These are phyloP conservation scores for Propithecus deckenii DNA, from an alignment of 2,797 vertebrate species.

Conservation along the genomic window DNA sequence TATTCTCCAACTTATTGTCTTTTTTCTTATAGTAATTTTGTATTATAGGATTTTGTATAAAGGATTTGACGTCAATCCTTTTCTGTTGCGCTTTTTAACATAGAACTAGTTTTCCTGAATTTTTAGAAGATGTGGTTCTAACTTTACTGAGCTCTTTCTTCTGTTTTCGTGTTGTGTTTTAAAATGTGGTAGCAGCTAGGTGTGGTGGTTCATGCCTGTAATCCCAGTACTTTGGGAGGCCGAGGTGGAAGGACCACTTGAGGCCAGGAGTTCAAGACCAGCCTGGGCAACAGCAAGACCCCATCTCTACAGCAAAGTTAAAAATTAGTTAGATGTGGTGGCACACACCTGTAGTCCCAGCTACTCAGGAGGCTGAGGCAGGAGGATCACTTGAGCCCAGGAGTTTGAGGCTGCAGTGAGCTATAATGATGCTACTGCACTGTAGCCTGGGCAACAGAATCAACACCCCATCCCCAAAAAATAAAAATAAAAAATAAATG, in stretches of 20 bases:
- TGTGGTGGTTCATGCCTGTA: no score
- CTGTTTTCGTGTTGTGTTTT: neutral
- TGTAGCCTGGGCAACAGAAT: neutral
- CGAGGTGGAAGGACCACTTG: no score
- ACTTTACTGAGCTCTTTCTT: neutral
- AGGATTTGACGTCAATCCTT: neutral
- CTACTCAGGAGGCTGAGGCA: neutral
- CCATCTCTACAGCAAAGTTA: no score
- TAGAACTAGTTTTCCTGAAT: neutral
- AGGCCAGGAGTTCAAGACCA: no score
- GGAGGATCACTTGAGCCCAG: neutral
- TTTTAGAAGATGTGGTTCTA: conserved; percentile 4
- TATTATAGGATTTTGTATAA: neutral
- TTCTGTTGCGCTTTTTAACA: neutral
- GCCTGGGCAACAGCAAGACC: no score
- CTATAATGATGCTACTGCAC: no score
- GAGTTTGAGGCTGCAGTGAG: neutral
- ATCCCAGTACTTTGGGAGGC: no score
- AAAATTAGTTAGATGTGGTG: no score
- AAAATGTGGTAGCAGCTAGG: no score
- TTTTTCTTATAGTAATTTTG: neutral
- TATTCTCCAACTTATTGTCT: neutral
- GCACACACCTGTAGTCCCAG: no score
- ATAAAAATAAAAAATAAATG: no score
- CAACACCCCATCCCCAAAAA: neutral